Percentiles rank a stretch among this genome's conserved stretches.
Evolutionary conservation across 2,113 vertebrate species (phyloP).

Genomic region (Talpa occidentalis): DNA sequence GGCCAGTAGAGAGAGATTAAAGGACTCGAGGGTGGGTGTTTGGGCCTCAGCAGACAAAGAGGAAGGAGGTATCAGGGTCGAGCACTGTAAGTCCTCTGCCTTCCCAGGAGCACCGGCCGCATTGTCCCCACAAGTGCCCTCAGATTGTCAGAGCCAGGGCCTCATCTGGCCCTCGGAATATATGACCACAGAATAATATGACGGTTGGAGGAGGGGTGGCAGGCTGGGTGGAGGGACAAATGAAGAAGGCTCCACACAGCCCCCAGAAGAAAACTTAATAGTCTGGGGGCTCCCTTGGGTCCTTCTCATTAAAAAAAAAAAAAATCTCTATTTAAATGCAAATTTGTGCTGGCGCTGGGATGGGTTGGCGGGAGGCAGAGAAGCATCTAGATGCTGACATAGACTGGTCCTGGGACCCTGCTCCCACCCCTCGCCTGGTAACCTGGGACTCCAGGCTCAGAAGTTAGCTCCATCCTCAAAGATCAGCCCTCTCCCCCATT

Average conservation of each 20-base stretch:
- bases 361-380: constrained; percentile 67
- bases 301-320: constrained; percentile 89
- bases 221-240: constrained; percentile 65
- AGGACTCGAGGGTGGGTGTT: neutral
- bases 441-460: neutral
- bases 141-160: constrained; percentile 64
- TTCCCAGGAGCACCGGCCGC: constrained; percentile 58
- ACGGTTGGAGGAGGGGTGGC: constrained; percentile 5
- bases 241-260: constrained; percentile 74
- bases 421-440: neutral
- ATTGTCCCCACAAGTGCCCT: constrained; percentile 79
- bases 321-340: constrained; percentile 92
- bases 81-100: constrained; percentile 35
- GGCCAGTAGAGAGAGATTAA: neutral
- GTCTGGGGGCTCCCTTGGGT: constrained; percentile 89
- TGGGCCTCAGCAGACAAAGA: constrained; percentile 58
- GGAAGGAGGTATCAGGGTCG: constrained; percentile 28
- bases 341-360: constrained; percentile 87
- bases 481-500: neutral
- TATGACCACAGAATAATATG: constrained; percentile 66
- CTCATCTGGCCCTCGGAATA: constrained; percentile 80
- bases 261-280: constrained; percentile 89
- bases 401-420: neutral
- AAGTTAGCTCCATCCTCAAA: neutral
- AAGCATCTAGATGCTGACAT: constrained; percentile 36